Conservation (phyloP, 2,797 vertebrate genomes). For the Bryconaethiops microstoma region DNA sequence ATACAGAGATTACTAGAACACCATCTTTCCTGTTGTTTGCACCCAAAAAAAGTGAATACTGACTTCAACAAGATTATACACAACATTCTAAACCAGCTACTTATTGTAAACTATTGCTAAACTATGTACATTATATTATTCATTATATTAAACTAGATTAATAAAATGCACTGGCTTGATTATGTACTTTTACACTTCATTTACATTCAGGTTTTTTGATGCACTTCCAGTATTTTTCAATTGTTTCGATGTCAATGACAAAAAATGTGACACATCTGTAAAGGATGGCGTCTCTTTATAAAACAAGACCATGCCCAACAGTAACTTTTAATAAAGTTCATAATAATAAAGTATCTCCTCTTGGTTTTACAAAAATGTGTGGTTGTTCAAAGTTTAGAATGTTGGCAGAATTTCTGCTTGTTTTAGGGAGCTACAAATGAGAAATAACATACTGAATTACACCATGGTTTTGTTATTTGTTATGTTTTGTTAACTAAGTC, state of each 20-base stretch:
- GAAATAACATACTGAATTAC: not conserved
- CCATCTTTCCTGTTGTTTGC: not conserved
- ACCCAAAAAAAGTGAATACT: not conserved
- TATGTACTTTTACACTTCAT: too few relatives aligned
- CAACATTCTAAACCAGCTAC: slow-evolving; percentile 3
- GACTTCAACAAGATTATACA: slow-evolving; percentile 4
- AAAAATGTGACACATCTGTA: too few relatives aligned
- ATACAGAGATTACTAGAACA: slow-evolving; percentile 19
- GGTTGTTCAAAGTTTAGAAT: not conserved
- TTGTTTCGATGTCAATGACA: too few relatives aligned
- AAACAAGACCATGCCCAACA: too few relatives aligned
- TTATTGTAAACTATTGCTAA: too few relatives aligned
- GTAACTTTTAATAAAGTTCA: not conserved
- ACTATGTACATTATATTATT: too few relatives aligned
- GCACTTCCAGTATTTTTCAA: too few relatives aligned
- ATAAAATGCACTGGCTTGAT: too few relatives aligned
- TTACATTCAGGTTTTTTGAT: too few relatives aligned
- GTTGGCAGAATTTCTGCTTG: not conserved
- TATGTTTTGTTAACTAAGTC: not conserved
- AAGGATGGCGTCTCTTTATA: too few relatives aligned
- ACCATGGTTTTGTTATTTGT: not conserved
- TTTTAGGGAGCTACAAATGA: not conserved
- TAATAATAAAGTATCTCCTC: not conserved
- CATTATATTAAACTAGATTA: too few relatives aligned
- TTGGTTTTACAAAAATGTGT: not conserved